phyloP scores from a whole-genome alignment of 2,113 vertebrate species.

The Brachionichthys hirsutus region DNA sequence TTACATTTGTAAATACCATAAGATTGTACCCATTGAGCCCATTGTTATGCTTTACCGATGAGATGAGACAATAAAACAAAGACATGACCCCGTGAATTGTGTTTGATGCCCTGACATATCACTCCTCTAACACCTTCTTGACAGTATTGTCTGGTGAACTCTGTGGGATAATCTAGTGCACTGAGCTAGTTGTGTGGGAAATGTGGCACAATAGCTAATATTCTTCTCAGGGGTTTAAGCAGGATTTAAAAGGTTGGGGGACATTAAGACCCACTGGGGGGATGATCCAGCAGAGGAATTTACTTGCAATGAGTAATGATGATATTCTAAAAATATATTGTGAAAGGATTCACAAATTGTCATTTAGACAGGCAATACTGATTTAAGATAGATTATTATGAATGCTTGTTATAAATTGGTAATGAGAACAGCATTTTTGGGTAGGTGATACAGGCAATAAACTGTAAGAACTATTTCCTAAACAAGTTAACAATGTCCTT shows the following conservation, averaged over 20 bases:
- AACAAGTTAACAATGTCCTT: too few species aligned
- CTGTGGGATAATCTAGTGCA: constrained; percentile 30
- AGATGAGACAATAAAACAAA: constrained; percentile 1
- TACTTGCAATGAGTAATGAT: constrained; percentile 21
- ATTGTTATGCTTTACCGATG: not conserved
- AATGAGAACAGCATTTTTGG: too few species aligned
- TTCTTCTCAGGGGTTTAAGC: constrained; percentile 20
- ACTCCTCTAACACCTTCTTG: constrained; percentile 3
- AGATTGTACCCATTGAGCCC: not conserved
- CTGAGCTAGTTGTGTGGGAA: constrained; percentile 33
- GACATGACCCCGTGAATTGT: not conserved
- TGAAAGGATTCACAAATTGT: not conserved
- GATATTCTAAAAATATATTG: constrained; percentile 3
- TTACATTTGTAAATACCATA: not conserved
- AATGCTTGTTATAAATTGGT: too few species aligned
- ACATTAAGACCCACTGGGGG: constrained; percentile 26
- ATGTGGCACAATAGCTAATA: constrained; percentile 28
- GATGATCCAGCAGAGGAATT: constrained; percentile 25
- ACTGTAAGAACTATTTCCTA: too few species aligned
- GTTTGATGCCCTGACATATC: constrained; percentile 7
- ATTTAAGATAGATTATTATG: too few species aligned
- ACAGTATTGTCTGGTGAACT: constrained; percentile 24
- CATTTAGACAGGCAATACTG: too few species aligned
- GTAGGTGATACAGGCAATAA: too few species aligned
- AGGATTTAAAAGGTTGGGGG: constrained; percentile 40